These are phyloP conservation scores for Linurgus olivaceus DNA, from an alignment of 2,797 vertebrate genomes.

Conservation along the genomic window DNA sequence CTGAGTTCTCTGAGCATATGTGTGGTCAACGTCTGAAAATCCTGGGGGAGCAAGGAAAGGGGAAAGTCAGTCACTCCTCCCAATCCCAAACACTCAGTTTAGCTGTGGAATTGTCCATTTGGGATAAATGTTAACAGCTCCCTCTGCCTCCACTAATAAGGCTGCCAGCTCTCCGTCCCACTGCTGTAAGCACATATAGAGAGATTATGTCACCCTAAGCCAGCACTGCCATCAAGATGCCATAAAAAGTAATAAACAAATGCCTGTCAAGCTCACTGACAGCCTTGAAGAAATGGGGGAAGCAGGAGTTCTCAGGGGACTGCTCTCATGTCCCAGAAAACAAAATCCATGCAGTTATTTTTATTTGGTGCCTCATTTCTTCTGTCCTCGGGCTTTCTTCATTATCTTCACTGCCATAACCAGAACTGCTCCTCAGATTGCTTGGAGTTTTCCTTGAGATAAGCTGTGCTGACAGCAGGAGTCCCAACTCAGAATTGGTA, in stretches of 20 bases:
- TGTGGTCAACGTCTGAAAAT: constrained; percentile 97
- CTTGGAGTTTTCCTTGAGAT: neutral
- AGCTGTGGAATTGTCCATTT: neutral
- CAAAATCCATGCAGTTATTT: constrained; percentile 15
- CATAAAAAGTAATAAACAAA: neutral
- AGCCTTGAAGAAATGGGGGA: neutral
- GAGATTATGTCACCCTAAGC: neutral
- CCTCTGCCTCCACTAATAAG: neutral
- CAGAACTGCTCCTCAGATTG: neutral
- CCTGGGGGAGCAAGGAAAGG: constrained; percentile 75
- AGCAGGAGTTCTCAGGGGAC: neutral
- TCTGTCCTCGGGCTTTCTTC: constrained; percentile 17
- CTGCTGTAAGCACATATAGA: neutral
- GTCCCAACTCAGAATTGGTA: neutral
- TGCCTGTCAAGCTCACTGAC: neutral
- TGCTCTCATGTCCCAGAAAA: constrained; percentile 33
- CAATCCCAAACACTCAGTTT: neutral
- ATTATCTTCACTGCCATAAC: neutral
- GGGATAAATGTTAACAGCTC: neutral
- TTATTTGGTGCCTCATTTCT: constrained; percentile 43
- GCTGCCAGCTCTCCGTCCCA: neutral
- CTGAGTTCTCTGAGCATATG: constrained; percentile 95
- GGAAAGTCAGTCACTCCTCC: neutral
- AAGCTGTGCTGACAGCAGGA: neutral
- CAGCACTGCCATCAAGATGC: neutral